phyloP scores from a whole-genome alignment of 2,797 vertebrate genomes.

The Tenualosa ilisha region DNA sequence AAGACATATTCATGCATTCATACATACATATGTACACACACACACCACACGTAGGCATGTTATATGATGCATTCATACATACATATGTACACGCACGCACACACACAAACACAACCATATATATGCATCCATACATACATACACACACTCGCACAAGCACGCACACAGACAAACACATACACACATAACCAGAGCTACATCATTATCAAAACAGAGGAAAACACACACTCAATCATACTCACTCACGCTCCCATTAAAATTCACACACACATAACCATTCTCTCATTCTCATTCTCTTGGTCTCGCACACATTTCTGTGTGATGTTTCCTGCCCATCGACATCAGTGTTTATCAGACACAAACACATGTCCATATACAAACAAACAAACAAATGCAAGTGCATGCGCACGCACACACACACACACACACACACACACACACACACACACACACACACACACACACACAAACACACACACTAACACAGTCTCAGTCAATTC shows the following conservation, averaged over 20 bases:
- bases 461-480: conserved; percentile 31
- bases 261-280: not conserved
- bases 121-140: not conserved
- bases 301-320: not conserved
- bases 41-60: not conserved
- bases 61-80: not conserved
- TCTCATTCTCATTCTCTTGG: not conserved
- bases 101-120: not conserved
- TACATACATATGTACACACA: not conserved
- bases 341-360: not conserved
- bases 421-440: conserved; percentile 16
- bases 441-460: conserved; percentile 25
- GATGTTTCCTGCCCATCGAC: not conserved
- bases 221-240: not conserved
- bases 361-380: conserved; percentile 8
- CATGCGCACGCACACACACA: not conserved
- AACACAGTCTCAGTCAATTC: not conserved
- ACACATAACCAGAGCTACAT: not conserved
- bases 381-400: not conserved
- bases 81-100: not conserved
- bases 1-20: not conserved
- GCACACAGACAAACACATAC: not conserved
- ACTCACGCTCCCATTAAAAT: not conserved
- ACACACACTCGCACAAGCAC: not conserved
- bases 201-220: not conserved